Evolutionary conservation across 2,888 invertebrate genomes (phyloP).

Genomic region (Parelbella ahira): DNA sequence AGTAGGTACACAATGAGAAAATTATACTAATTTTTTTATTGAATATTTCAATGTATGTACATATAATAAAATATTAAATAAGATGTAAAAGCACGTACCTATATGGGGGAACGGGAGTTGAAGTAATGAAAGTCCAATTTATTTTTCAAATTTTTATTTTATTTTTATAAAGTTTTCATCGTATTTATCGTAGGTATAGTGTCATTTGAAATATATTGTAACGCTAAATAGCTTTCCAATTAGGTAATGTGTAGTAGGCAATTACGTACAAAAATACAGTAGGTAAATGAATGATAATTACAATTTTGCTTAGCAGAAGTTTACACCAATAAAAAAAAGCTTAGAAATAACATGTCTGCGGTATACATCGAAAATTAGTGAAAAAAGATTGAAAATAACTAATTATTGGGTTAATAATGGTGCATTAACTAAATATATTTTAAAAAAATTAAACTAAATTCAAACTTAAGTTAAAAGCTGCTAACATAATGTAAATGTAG

Average conservation of each 20-base stretch:
- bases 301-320: conserved; percentile 33
- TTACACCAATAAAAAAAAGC: conserved; percentile 35
- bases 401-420: conserved; percentile 62
- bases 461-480: conserved; percentile 69
- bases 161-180: conserved; percentile 74
- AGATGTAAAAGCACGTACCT: too few relatives aligned
- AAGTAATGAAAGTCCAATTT: conserved; percentile 24
- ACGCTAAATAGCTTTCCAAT: conserved; percentile 63
- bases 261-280: conserved; percentile 62
- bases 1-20: too few relatives aligned
- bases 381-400: conserved; percentile 47
- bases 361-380: conserved; percentile 46
- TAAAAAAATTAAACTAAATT: conserved; percentile 55
- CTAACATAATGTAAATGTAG: conserved; percentile 55
- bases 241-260: conserved; percentile 77
- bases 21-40: too few relatives aligned
- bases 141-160: conserved; percentile 61
- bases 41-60: too few relatives aligned
- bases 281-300: conserved; percentile 46
- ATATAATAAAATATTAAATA: too few relatives aligned
- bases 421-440: conserved; percentile 69
- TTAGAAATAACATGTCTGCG: conserved; percentile 39
- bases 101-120: too few relatives aligned
- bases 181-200: conserved; percentile 75
- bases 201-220: conserved; percentile 72